Evolutionary conservation across 2,797 vertebrate species (phyloP), one percentile per base, ranked within the genome.

Genomic region (Mormyrops boulengeri): DNA sequence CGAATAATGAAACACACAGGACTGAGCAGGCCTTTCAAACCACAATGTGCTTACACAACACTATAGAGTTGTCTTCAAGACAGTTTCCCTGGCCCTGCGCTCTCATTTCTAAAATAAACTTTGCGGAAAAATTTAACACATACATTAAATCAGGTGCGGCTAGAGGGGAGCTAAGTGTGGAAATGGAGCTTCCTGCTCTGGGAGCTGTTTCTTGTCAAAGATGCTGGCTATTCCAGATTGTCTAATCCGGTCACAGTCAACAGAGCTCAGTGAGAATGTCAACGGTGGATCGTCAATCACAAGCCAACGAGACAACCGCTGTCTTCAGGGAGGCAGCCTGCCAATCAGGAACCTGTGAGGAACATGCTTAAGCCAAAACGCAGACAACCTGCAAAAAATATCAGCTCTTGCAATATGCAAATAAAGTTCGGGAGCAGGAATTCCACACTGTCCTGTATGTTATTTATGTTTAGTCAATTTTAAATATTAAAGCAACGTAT

Each of bases 201-300:
- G 77, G 77, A 82, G 19, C 77, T 30, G 8, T 52, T 85, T 9
- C 49, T 85, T 85, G 82, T 85, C 47, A 85, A 85, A 85, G 22
- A 85, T 12, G 82, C 49, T n/a, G 82, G 44, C 41, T 49, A 52
- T 85, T 19, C 82, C 82, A 85, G 82, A 85, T 85, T 85, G 82
- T 85, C 82, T 85, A 52, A 85, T 85, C 82, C 38, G 22, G 82
- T 85, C 44, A 85, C 82, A 85, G 82, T 85, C 82, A 85, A 85
- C 82, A 52, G 82, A 49, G 82, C 82, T 85, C 82, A 85, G 38
- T 49, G 82, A 85, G 82, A 52, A 30, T 49, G 82, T 85, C 82
- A 85, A 52, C 49, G 44, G 47, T 7, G 47, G 41, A 85, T 85
- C 82, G 41, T 85, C 82, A 85, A 85, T 85, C 49, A 52, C 49